phyloP scores from a whole-genome alignment of 2,113 vertebrate genomes.

The Mionectes macconnelli region DNA sequence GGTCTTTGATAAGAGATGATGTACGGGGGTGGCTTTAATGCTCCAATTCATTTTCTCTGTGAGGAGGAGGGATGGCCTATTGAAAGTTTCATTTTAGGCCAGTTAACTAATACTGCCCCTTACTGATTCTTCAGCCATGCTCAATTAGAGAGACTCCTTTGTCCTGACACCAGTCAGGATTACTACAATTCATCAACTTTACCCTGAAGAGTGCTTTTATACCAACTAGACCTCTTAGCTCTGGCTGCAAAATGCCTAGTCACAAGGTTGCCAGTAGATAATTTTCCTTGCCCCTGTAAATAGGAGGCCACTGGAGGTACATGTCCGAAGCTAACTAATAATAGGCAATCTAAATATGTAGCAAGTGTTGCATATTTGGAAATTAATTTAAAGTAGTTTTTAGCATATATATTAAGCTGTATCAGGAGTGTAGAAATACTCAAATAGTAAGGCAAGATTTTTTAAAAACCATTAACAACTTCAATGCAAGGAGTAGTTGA shows the following conservation, averaged over 20 bases:
- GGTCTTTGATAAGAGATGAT: conserved; percentile 44
- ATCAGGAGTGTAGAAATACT: not conserved
- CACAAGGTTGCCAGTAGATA: not conserved
- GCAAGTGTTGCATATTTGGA: not conserved
- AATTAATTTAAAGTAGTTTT: not conserved
- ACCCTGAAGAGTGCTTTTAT: conserved; percentile 34
- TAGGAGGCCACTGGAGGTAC: not conserved
- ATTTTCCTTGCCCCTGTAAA: not conserved
- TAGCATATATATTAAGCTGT: not conserved
- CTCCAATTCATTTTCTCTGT: conserved; percentile 52
- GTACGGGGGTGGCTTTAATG: conserved; percentile 40
- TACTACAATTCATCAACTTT: conserved; percentile 60
- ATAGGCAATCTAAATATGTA: not conserved
- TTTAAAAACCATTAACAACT: not conserved
- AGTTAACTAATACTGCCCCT: conserved; percentile 61
- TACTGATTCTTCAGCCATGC: conserved; percentile 55
- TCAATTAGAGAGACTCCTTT: conserved; percentile 55
- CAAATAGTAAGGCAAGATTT: not conserved
- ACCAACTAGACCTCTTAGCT: conserved; percentile 5
- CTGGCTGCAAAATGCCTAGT: conserved; percentile 27
- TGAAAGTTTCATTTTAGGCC: conserved; percentile 59
- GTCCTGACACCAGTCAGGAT: conserved; percentile 58
- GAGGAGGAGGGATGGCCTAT: conserved; percentile 27
- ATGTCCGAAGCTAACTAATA: not conserved
- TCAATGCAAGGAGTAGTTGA: not conserved